Conservation (phyloP, 2,797 vertebrate species). For the Harpagifer antarcticus region DNA sequence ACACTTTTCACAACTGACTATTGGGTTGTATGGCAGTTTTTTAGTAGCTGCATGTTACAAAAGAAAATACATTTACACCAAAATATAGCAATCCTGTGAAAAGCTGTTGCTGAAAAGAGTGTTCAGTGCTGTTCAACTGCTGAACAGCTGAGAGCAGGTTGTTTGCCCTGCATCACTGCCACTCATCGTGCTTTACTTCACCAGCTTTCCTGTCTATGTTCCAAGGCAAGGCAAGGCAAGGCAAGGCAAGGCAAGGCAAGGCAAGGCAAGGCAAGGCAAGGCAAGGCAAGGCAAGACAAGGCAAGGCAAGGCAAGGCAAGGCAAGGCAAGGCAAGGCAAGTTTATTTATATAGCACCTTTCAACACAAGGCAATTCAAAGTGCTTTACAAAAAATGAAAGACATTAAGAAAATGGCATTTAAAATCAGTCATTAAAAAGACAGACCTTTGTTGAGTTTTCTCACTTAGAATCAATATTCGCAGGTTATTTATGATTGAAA, state of each 20-base stretch:
- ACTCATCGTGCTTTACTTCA: conserved; percentile 28
- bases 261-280: too few relatives aligned
- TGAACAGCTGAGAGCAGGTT: conserved; percentile 27
- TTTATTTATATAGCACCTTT: too few relatives aligned
- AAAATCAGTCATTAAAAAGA: too few relatives aligned
- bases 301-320: too few relatives aligned
- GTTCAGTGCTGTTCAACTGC: conserved; percentile 13
- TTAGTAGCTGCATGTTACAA: not conserved
- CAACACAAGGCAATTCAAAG: too few relatives aligned
- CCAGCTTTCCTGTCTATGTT: conserved; percentile 38
- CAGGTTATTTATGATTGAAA: conserved; percentile 46
- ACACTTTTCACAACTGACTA: not conserved
- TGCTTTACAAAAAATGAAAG: too few relatives aligned
- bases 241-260: too few relatives aligned
- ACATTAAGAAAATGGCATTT: too few relatives aligned
- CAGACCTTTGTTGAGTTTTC: conserved; percentile 57
- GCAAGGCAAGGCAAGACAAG: too few relatives aligned
- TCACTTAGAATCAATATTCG: conserved; percentile 30
- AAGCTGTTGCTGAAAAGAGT: conserved; percentile 8
- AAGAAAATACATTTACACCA: not conserved
- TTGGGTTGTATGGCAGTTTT: not conserved
- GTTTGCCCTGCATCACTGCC: conserved; percentile 36
- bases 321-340: too few relatives aligned
- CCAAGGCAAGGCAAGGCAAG: too few relatives aligned
- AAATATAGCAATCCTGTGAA: conserved; percentile 8